phyloP scores from a whole-genome alignment of 2,888 invertebrate species.

The Scaptomyza flava region DNA sequence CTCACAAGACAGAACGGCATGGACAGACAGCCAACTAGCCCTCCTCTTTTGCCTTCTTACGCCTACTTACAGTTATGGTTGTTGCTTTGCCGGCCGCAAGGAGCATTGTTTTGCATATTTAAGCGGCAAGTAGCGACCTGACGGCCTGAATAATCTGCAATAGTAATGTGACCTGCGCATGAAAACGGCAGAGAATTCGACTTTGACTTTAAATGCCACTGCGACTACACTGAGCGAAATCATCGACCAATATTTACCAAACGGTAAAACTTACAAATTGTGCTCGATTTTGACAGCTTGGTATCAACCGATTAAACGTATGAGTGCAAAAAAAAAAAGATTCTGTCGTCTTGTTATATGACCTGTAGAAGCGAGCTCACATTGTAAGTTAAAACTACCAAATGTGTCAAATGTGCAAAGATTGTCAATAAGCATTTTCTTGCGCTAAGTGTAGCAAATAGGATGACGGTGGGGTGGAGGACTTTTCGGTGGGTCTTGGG shows the following conservation, averaged over 20 bases:
- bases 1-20: constrained; percentile 8
- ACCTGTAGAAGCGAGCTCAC: not conserved
- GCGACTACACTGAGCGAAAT: constrained; percentile 23
- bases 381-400: not conserved
- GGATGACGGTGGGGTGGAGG: constrained; percentile 19
- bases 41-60: not conserved
- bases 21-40: constrained; percentile 14
- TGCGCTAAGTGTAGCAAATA: constrained; percentile 31
- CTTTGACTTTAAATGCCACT: constrained; percentile 40
- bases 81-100: constrained; percentile 68
- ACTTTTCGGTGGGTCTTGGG: constrained; percentile 20
- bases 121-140: constrained; percentile 68
- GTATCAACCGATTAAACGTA: too few relatives aligned
- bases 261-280: not conserved
- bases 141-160: constrained; percentile 72
- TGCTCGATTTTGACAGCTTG: too few relatives aligned
- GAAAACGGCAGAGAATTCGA: constrained; percentile 29
- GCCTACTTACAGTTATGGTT: constrained; percentile 26
- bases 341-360: not conserved
- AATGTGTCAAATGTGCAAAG: not conserved
- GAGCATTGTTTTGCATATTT: constrained; percentile 76
- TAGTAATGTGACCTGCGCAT: constrained; percentile 65
- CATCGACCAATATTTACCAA: not conserved
- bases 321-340: not conserved
- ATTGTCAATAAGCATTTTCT: not conserved